A percentile compares a stretch with the other conserved stretches of the same genome.
These are phyloP conservation scores for Poeciliopsis prolifica DNA, from an alignment of 2,113 vertebrate species.

Conservation along the genomic window DNA sequence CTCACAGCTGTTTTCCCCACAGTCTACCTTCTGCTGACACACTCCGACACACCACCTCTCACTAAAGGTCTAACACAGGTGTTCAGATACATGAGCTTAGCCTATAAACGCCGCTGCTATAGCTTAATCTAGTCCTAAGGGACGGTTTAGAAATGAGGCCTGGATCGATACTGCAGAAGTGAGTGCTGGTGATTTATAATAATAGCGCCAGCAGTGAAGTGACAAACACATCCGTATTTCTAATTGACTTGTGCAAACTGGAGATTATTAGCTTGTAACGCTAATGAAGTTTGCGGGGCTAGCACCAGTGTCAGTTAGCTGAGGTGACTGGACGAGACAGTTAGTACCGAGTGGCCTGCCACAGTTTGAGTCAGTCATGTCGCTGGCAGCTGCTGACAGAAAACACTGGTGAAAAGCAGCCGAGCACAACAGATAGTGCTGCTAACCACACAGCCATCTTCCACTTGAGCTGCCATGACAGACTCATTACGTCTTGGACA, in stretches of 20 bases:
- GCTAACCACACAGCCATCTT: constrained; percentile 50
- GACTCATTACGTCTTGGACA: constrained; percentile 39
- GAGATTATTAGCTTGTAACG: constrained; percentile 67
- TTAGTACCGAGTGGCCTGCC: constrained; percentile 24
- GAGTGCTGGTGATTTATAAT: constrained; percentile 55
- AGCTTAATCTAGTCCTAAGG: background rate
- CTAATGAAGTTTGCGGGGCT: constrained; percentile 64
- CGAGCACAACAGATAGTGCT: constrained; percentile 47
- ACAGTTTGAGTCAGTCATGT: constrained; percentile 44
- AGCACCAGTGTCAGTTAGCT: constrained; percentile 25
- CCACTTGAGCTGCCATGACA: constrained; percentile 44
- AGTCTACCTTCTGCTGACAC: constrained; percentile 36
- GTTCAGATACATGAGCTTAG: constrained; percentile 16
- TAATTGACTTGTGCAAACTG: constrained; percentile 65
- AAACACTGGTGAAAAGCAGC: constrained; percentile 51
- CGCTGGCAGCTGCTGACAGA: constrained; percentile 47
- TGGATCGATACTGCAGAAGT: constrained; percentile 34
- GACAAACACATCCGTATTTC: constrained; percentile 50
- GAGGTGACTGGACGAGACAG: constrained; percentile 53
- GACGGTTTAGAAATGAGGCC: background rate
- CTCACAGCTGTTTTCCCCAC: constrained; percentile 55
- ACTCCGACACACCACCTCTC: constrained; percentile 19
- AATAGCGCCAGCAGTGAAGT: constrained; percentile 39
- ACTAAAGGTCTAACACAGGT: constrained; percentile 32
- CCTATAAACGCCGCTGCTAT: background rate